These are phyloP conservation scores for Tetropium fuscum DNA, from an alignment of 2,888 invertebrate genomes.

Conservation along the genomic window DNA sequence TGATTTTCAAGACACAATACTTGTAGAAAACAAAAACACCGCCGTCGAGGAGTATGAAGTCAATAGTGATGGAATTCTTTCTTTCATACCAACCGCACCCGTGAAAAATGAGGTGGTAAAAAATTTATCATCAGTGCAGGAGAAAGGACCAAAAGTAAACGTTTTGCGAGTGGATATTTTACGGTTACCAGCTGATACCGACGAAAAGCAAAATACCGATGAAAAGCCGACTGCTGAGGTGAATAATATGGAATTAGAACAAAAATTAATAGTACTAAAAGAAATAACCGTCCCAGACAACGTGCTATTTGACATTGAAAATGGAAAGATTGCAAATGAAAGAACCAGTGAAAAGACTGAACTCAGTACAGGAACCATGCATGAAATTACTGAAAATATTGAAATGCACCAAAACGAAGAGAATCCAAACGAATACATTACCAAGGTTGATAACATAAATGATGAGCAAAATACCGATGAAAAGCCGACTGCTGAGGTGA, in stretches of 20 bases:
- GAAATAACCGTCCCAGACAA: too few relatives aligned
- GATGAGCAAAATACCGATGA: not conserved
- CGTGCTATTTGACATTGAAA: too few relatives aligned
- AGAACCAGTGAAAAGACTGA: too few relatives aligned
- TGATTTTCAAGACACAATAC: too few relatives aligned
- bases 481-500: not conserved
- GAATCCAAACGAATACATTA: constrained; percentile 1
- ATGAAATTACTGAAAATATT: too few relatives aligned
- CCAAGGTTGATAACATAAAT: not conserved
- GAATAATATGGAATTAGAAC: not conserved
- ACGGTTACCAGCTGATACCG: not conserved
- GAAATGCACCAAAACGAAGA: too few relatives aligned
- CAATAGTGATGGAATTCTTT: not conserved
- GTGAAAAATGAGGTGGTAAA: not conserved
- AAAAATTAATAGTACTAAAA: not conserved
- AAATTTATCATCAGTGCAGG: not conserved
- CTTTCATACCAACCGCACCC: not conserved
- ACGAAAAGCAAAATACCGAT: not conserved
- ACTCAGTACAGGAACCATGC: too few relatives aligned
- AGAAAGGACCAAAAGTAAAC: not conserved
- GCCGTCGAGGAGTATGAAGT: not conserved
- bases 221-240: not conserved
- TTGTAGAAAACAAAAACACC: too few relatives aligned
- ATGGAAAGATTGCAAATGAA: too few relatives aligned
- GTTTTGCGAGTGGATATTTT: constrained; percentile 6